Evolutionary conservation across 2,113 vertebrate genomes (phyloP).

Genomic region (Condylura cristata): DNA sequence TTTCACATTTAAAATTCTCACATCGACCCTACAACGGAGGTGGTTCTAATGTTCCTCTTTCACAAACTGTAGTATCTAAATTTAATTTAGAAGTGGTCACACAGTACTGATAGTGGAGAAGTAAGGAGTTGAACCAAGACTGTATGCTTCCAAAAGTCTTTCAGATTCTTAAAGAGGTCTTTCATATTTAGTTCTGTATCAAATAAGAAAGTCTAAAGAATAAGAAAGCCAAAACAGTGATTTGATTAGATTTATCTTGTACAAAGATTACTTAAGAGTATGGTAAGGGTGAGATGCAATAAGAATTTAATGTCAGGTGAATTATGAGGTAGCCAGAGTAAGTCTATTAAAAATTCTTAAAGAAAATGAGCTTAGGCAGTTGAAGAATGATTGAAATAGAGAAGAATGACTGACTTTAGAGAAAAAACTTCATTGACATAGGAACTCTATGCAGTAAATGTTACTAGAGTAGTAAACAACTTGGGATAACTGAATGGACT

Average conservation of each 20-base stretch:
- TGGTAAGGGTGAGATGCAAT: background rate
- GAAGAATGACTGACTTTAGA: background rate
- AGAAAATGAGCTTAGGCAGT: background rate
- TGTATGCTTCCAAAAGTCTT: background rate
- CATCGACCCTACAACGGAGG: background rate
- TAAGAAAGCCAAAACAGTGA: background rate
- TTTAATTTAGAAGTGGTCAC: background rate
- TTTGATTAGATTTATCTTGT: background rate
- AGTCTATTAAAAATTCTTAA: constrained; percentile 13
- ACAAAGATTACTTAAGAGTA: constrained; percentile 16
- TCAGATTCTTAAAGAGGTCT: background rate
- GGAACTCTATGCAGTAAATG: background rate
- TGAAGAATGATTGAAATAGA: background rate
- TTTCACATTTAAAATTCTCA: background rate
- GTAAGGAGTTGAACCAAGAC: background rate
- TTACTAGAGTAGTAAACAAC: constrained; percentile 2
- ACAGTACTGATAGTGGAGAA: background rate
- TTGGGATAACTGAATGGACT: background rate
- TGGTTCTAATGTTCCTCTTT: background rate
- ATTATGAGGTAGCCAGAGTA: background rate
- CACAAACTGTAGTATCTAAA: background rate
- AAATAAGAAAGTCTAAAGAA: background rate
- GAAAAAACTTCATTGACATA: constrained; percentile 19
- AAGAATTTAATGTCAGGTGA: background rate
- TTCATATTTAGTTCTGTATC: background rate